Evolutionary conservation across 2,797 vertebrate species (phyloP).

Genomic region (Enteromius mattozi): DNA sequence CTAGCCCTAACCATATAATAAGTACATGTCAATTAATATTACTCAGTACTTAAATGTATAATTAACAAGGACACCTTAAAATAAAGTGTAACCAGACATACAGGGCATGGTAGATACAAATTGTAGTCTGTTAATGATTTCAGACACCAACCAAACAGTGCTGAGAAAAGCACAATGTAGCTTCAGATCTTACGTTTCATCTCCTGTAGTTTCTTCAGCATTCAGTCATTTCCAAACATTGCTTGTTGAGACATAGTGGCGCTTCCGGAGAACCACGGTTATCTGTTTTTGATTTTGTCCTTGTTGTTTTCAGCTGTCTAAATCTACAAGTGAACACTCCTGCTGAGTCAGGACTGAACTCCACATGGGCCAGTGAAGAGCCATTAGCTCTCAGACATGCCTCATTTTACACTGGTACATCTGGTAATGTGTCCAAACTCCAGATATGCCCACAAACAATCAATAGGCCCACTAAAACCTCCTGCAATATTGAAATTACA

Average conservation of each 20-base stretch:
- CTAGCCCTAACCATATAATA: too few relatives aligned
- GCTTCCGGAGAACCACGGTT: not conserved
- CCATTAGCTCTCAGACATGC: not conserved
- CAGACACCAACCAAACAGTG: not conserved
- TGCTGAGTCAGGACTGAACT: slow-evolving; percentile 12
- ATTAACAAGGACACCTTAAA: too few relatives aligned
- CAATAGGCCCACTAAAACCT: not conserved
- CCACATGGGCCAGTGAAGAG: not conserved
- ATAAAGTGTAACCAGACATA: too few relatives aligned
- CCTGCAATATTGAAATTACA: not conserved
- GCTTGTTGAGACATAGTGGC: not conserved
- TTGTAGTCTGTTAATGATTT: too few relatives aligned
- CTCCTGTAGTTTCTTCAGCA: not conserved
- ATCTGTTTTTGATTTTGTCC: slow-evolving; percentile 9
- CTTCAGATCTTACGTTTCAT: not conserved
- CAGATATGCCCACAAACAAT: not conserved
- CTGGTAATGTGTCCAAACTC: not conserved
- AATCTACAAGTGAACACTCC: not conserved
- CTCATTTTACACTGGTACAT: not conserved
- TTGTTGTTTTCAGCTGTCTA: slow-evolving; percentile 7
- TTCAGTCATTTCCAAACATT: not conserved
- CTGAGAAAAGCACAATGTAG: not conserved
- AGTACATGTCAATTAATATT: too few relatives aligned
- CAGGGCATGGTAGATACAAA: too few relatives aligned
- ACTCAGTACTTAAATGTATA: too few relatives aligned